A percentile compares a stretch with the other conserved stretches of the same genome.
phyloP scores from a whole-genome alignment of 2,797 vertebrate genomes.

The Poeciliopsis gracilis region DNA sequence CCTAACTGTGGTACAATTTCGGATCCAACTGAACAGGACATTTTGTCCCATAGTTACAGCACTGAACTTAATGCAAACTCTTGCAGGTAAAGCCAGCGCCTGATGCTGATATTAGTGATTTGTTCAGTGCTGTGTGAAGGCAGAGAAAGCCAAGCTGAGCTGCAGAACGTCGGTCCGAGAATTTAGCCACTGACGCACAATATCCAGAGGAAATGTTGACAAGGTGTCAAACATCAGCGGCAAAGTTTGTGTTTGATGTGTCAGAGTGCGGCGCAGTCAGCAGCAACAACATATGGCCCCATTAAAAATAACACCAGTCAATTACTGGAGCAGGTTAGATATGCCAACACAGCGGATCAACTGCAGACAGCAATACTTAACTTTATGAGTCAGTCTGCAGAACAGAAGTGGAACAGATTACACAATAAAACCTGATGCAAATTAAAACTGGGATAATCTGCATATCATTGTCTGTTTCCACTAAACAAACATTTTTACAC shows the following conservation, averaged over 20 bases:
- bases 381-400: slow-evolving; percentile 39
- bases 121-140: background rate
- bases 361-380: slow-evolving; percentile 35
- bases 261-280: slow-evolving; percentile 56
- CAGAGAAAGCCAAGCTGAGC: slow-evolving; percentile 24
- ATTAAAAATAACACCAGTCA: slow-evolving; percentile 73
- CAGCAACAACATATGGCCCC: slow-evolving; percentile 70
- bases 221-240: slow-evolving; percentile 51
- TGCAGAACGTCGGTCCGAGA: slow-evolving; percentile 16
- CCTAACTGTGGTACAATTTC: no score
- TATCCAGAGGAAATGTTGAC: slow-evolving; percentile 53
- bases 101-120: background rate
- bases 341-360: slow-evolving; percentile 57
- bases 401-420: slow-evolving; percentile 21
- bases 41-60: background rate
- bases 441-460: background rate
- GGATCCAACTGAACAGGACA: no score
- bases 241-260: slow-evolving; percentile 35
- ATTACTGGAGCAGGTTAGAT: slow-evolving; percentile 64
- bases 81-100: background rate
- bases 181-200: slow-evolving; percentile 23
- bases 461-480: background rate
- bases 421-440: slow-evolving; percentile 22
- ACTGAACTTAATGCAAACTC: background rate
- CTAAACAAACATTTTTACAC: background rate